Evolutionary conservation across 2,797 vertebrate genomes (phyloP), one percentile per base, ranked within the genome.

Genomic region (Argyrosomus regius): DNA sequence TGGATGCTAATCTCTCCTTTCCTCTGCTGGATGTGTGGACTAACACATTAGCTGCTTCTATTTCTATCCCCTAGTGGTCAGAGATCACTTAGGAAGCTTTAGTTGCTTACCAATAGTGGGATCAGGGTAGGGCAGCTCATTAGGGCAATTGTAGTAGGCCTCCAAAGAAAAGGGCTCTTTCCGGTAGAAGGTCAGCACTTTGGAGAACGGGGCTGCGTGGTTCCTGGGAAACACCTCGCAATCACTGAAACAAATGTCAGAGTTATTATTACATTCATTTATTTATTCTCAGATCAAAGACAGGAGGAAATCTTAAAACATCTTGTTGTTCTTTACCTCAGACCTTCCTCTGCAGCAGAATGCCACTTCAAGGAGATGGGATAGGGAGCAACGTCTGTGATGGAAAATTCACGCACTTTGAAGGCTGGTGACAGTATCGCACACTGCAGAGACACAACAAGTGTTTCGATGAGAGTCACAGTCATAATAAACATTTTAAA

Each of bases 391-490:
- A 96, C 85, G 49, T 99, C 98, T 71, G 98, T 98, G 94, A 98
- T 99, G 81, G 97, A 99, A 92, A 99, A 99, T 66, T 99, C 98
- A 26, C 98, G 95, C 79, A 99, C 98, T 98, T 99, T 99, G 95
- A 99, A 99, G 64, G 98, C 98, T 35, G 98, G 98, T 1, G 98
- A 99, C 86, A 99, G 93, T 83, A 99, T 99, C 22, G 98, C 98
- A 90, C 98, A 99, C 98, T 99, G 91, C 43, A 75, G 82, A 85
- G 31, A 86, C 7, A 77, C 20, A 66, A 77, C 4, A 24, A 57
- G n/a, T 20, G 28, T 18, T 83, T 69, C 4, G 72, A 56, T 74
- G 7, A 72, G 2, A 20, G 0, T 43, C 64, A 46, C 26, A 50
- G 12, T 13, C 22, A 59, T 10, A 6, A 22, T 22, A 24, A 16